A percentile compares a stretch with the other conserved stretches of the same genome.
Evolutionary conservation across 2,888 invertebrate species (phyloP).

Genomic region (Hirudinaria manillensis): DNA sequence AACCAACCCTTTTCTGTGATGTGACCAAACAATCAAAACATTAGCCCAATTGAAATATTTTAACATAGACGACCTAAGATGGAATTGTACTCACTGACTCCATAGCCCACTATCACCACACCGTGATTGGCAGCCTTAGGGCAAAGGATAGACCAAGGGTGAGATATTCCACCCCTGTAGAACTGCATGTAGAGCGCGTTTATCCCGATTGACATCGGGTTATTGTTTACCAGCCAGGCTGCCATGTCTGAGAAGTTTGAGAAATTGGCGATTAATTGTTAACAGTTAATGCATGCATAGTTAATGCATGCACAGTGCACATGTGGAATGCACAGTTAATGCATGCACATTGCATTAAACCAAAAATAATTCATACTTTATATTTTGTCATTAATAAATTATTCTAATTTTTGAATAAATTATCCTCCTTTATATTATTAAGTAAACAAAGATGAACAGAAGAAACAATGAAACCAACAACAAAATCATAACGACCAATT

Average conservation of each 20-base stretch:
- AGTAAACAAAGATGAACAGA: not conserved
- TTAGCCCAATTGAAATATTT: not conserved
- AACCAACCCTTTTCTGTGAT: conserved; percentile 27
- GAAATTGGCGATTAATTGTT: not conserved
- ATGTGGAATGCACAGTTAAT: no score
- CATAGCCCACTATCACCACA: conserved; percentile 89
- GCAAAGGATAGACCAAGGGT: conserved; percentile 80
- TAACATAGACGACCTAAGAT: not conserved
- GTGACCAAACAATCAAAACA: not conserved
- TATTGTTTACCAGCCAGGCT: conserved; percentile 78
- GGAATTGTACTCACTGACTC: conserved; percentile 57
- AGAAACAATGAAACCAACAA: not conserved
- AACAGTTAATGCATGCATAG: no score
- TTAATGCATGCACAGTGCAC: not conserved
- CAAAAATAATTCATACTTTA: not conserved
- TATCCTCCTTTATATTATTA: not conserved
- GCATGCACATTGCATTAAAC: not conserved
- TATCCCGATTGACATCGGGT: conserved; percentile 89
- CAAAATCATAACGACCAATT: no score
- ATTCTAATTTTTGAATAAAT: not conserved
- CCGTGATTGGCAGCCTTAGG: conserved; percentile 79
- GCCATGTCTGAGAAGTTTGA: conserved; percentile 64
- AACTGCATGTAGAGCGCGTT: conserved; percentile 94
- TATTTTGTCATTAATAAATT: not conserved
- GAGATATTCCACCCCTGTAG: conserved; percentile 87